Evolutionary conservation across 2,113 vertebrate species (phyloP).

Genomic region (Peucedramus taeniatus): DNA sequence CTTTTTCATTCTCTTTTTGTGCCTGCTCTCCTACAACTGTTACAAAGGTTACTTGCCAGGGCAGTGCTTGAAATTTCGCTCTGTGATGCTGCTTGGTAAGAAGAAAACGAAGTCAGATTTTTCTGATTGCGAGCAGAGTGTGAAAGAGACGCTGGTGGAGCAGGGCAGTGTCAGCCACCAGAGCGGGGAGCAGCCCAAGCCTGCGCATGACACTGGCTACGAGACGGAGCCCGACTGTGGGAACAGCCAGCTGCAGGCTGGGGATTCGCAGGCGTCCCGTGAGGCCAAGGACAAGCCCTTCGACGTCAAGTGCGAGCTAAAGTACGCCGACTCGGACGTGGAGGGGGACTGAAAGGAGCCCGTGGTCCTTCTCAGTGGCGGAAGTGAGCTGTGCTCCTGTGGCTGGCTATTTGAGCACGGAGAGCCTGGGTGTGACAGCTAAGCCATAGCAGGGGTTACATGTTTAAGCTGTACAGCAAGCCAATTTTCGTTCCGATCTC

Average conservation of each 20-base stretch:
- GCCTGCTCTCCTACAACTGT: constrained; percentile 88
- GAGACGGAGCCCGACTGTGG: constrained; percentile 89
- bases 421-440: neutral
- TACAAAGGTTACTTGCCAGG: constrained; percentile 92
- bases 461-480: neutral
- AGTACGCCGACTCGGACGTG: constrained; percentile 86
- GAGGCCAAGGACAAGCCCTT: constrained; percentile 82
- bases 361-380: fast-evolving
- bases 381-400: neutral
- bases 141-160: constrained; percentile 82
- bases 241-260: constrained; percentile 79
- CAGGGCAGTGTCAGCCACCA: constrained; percentile 78
- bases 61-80: constrained; percentile 86
- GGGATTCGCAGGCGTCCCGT: constrained; percentile 51
- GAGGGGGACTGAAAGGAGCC: constrained; percentile 73
- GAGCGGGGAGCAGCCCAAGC: constrained; percentile 80
- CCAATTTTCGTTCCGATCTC: neutral
- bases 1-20: constrained; percentile 87
- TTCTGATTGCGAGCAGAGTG: constrained; percentile 83
- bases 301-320: constrained; percentile 88
- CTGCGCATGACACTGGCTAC: constrained; percentile 87
- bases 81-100: constrained; percentile 79
- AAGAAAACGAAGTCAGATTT: constrained; percentile 83
- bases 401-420: neutral
- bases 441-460: neutral